Evolutionary conservation across 2,888 invertebrate genomes (phyloP), one percentile per base, ranked within the genome.

Genomic region (Theretra japonica): DNA sequence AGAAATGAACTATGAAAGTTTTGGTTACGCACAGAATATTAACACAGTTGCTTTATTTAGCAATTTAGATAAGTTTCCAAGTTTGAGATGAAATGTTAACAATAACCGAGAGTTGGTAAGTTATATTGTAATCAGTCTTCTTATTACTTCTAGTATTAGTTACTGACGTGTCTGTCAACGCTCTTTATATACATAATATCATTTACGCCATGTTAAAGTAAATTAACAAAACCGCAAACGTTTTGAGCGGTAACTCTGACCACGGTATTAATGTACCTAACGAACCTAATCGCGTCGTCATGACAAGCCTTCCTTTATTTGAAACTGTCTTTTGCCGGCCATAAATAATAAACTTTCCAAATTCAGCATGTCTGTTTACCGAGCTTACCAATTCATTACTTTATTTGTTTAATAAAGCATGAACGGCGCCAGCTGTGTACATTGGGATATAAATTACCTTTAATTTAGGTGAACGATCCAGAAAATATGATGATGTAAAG

Each of bases 381-480:
- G 88, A 86, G 86, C 88, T 83, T 83, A 85, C 87, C 88, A 87
- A 91, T 91, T 92, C 89, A 90, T 92, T 92, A 89, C 89, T 88
- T 93, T 91, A 91, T 93, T 92, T 90, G 90, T 90, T 91, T 91
- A 92, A 91, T 93, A 93, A 93, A 91, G 91, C 91, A 87, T 82
- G 78, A 87, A 87, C 87, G 82, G 89, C 88, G 82, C 88, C 87
- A 88, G 83, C 88, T 89, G 90, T 87, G 85, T 88, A 90, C 88
- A 89, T 88, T 86, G 88, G 86, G 86, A 85, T 93, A 93, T 93
- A 92, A 93, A 93, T 93, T 93, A 93, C 90, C 90, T 92, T 91
- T 92, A 92, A 93, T 92, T 92, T 92, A 90, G 86, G 90, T 87
- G 90, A 91, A 88, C 89, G 90, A 90, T 91, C 90, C 89, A 88